Base-by-base conservation (phyloP, 2,888 invertebrate species). In the Rambutsinella grinnellia region DNA sequence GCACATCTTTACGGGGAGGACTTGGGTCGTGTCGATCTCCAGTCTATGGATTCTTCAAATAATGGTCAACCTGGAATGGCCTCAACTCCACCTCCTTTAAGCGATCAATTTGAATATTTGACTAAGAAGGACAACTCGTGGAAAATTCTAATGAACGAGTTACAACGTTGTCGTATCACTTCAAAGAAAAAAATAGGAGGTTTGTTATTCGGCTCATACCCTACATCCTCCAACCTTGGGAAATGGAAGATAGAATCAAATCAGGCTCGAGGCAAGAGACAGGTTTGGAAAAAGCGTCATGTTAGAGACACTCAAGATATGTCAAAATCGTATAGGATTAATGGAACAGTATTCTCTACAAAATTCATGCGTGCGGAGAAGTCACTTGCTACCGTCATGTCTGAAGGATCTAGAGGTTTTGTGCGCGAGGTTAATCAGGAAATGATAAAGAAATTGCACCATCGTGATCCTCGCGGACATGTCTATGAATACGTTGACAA, bases 201-300 rank as follows among this genome's bases (percentile, higher is more conserved):
- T 3, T 54, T 54, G 2, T 15, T 66, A 21, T 54, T 54, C 23
- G 54, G 54, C 24, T 44, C 36, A 21, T 66, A 56, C 54, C 54
- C 54, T 28, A 56, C 56, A 8, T 54, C 44, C 0, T 54, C 44
- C 3, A 56, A 66, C 3, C 15, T 24, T 1, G 66, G 66, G 2
- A 66, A 56, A 23, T 54, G 66, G 66, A 66, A 66, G 24, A 56
- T 66, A 24, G 44, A 54, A 2, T 15, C 66, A n/a, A 23, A 36
- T 5, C 36, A 53, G 13, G 62, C 49, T 2, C 2, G 63, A 6
- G 6, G 23, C 2, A 28, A 51, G 1, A 54, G 46, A 24, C 15
- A 5, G 6, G 6, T 17, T n/a, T 5, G 49, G 49, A 49, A 49
- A 49, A 49, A 17, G n/a, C 49, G 49, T 15, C 44, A 44, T 8